A percentile compares a stretch with the other conserved stretches of the same genome.
Evolutionary conservation across 2,888 invertebrate species (phyloP).

Genomic region (Amiota mariae): DNA sequence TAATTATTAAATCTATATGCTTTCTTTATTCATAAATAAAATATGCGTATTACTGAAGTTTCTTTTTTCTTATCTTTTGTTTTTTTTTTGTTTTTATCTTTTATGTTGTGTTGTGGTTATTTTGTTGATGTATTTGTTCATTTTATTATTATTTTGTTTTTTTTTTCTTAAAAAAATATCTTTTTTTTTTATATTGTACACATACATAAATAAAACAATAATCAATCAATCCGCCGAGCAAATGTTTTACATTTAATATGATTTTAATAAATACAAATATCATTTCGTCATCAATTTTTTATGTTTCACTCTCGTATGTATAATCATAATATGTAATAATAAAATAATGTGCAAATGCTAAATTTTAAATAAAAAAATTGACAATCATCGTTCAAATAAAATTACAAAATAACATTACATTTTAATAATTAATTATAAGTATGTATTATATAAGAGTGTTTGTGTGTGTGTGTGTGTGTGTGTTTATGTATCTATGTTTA

Average conservation of each 20-base stretch:
- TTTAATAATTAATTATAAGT: slow-evolving; percentile 50
- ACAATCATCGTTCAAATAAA: slow-evolving; percentile 19
- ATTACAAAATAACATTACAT: slow-evolving; percentile 42
- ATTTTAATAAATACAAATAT: slow-evolving; percentile 18
- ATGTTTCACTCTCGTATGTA: not conserved
- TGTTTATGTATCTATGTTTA: slow-evolving; percentile 31
- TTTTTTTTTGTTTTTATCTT: not conserved
- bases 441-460: slow-evolving; percentile 25
- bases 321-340: no score
- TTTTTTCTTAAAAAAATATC: slow-evolving; percentile 65
- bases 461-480: slow-evolving; percentile 32
- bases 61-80: not conserved
- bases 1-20: slow-evolving; percentile 63
- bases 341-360: slow-evolving; percentile 8
- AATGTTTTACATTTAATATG: not conserved
- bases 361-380: slow-evolving; percentile 20
- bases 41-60: slow-evolving; percentile 53
- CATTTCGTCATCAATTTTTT: not conserved
- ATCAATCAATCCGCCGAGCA: slow-evolving; percentile 6
- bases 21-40: slow-evolving; percentile 65
- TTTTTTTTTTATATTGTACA: slow-evolving; percentile 51
- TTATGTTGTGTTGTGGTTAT: slow-evolving; percentile 34
- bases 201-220: slow-evolving; percentile 36
- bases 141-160: no score
- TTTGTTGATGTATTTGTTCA: slow-evolving; percentile 51